These are phyloP conservation scores for Drosophila jambulina DNA, from an alignment of 1,140 invertebrate genomes.

Conservation along the genomic window DNA sequence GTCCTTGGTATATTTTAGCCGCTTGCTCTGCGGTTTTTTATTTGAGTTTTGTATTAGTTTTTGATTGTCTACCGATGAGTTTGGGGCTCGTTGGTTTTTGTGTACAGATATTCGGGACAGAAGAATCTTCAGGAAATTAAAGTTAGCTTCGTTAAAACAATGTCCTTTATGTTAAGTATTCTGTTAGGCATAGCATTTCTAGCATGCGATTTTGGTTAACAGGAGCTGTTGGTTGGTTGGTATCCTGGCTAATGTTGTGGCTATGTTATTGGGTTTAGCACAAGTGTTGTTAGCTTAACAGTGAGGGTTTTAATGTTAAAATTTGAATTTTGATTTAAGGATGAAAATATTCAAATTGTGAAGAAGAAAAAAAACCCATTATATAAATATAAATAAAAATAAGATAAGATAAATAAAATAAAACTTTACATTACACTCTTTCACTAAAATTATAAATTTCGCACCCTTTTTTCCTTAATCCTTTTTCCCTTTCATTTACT, in stretches of 20 bases:
- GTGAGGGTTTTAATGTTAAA: background rate
- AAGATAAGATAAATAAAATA: background rate
- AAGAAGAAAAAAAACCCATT: background rate
- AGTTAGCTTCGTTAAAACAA: background rate
- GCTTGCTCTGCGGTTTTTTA: conserved; percentile 53
- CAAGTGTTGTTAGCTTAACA: background rate
- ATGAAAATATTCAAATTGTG: background rate
- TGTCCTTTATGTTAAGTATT: background rate
- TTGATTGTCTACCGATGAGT: conserved; percentile 46
- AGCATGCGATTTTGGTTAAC: conserved; percentile 49
- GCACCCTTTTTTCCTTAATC: too few relatives aligned
- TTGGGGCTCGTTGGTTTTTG: conserved; percentile 2
- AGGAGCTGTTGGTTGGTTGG: conserved; percentile 20
- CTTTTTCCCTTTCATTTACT: background rate
- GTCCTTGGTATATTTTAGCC: conserved; percentile 30
- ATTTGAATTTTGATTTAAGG: background rate
- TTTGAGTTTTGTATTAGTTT: conserved; percentile 63
- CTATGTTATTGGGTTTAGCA: background rate
- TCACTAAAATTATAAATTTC: background rate
- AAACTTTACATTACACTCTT: background rate
- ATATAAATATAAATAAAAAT: background rate
- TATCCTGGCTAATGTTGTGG: conserved; percentile 38
- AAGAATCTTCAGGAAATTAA: background rate
- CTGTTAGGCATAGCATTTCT: conserved; percentile 10
- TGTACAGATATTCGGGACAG: background rate